Evolutionary conservation across 2,113 vertebrate genomes (phyloP), one percentile per base, ranked within the genome.

Genomic region (Epinephelus lanceolatus): DNA sequence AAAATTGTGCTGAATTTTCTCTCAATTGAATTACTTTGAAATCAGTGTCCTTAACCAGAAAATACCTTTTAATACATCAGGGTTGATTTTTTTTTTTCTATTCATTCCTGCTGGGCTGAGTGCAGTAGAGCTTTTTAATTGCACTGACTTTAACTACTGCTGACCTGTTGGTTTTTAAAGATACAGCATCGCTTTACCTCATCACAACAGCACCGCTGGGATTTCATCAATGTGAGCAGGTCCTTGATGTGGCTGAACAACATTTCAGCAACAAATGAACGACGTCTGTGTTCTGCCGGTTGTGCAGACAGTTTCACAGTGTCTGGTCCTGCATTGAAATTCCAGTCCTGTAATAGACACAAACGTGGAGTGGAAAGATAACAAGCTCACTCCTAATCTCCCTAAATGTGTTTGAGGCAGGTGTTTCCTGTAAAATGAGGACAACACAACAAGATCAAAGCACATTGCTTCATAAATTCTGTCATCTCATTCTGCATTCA

Each of bases 261-360:
- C 76, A 72, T 86, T 81, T 86, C 47, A 51, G 76, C 71, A 76
- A 87, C 91, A 89, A 88, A 88, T 91, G 89, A 91, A 89, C 70
- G 23, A 75, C 51, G 62, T 76, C 88, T 89, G 88, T 86, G 89
- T 90, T 86, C 80, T 82, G 56, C 78, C 21, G 71, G 63, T 67
- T 53, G 83, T 70, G 83, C 76, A 86, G 57, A 85, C 90, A 81
- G 77, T 83, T 91, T 88, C 71, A 83, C 89, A 78, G 71, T 84
- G 91, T 91, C 86, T 88, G 81, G 83, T 77, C 82, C 86, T 83
- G 86, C 88, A 94, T 94, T 94, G 84, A 94, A 88, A 94, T 92
- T 94, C 93, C 51, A 70, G 70, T 85, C 87, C 86, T 85, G 90
- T 87, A 77, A 80, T 91, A 80, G 85, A 89, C 89, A 78, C 87